Conservation (phyloP, 2,797 vertebrate genomes). For the Etheostoma perlongum region DNA sequence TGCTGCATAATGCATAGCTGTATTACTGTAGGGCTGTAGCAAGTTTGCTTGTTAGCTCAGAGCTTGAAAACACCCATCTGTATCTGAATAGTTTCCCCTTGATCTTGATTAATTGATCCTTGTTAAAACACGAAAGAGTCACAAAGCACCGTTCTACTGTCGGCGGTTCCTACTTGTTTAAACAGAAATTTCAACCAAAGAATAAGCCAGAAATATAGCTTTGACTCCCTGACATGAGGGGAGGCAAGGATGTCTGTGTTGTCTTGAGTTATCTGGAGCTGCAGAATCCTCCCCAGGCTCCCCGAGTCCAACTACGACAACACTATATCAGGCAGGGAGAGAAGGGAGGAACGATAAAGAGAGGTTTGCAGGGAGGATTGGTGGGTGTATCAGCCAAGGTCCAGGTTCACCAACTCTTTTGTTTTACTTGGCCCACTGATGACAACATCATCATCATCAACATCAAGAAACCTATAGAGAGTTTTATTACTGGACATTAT, state of each 20-base stretch:
- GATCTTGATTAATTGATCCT: slow-evolving; percentile 58
- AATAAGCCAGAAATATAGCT: slow-evolving; percentile 56
- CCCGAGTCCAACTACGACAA: slow-evolving; percentile 53
- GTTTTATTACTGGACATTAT: slow-evolving; percentile 49
- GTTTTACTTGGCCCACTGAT: slow-evolving; percentile 77
- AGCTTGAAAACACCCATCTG: slow-evolving; percentile 40
- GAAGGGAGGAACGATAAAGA: slow-evolving; percentile 57
- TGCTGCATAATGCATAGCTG: slow-evolving; percentile 56
- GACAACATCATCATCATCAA: slow-evolving; percentile 49
- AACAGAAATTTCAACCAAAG: slow-evolving; percentile 33
- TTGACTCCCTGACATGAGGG: slow-evolving; percentile 73
- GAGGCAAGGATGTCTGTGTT: slow-evolving; percentile 69
- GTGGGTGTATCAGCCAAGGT: slow-evolving; percentile 64
- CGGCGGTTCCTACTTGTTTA: slow-evolving; percentile 7
- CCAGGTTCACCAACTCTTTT: slow-evolving; percentile 69
- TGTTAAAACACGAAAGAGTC: slow-evolving; percentile 39
- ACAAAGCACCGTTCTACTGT: not conserved
- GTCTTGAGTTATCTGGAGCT: slow-evolving; percentile 76
- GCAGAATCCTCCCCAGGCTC: slow-evolving; percentile 65
- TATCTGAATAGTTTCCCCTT: slow-evolving; percentile 38
- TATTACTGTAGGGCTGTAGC: slow-evolving; percentile 25
- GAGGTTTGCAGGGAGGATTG: slow-evolving; percentile 51
- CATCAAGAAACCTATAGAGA: slow-evolving; percentile 36
- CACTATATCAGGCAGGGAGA: slow-evolving; percentile 62
- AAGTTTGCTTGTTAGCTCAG: slow-evolving; percentile 42